phyloP scores from a whole-genome alignment of 1,140 invertebrate genomes.

The Heliconius melpomene region DNA sequence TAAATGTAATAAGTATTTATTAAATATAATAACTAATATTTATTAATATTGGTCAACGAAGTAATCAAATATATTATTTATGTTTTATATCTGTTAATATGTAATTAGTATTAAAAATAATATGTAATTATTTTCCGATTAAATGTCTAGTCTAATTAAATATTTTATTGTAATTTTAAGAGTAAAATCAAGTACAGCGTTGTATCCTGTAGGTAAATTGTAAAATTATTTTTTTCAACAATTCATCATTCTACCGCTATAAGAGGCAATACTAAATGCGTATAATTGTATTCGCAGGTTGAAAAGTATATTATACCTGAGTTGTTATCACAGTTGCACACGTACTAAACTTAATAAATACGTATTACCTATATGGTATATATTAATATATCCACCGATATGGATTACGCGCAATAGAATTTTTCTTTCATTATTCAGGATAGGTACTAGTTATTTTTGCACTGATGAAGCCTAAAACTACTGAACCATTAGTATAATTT shows the following conservation, averaged over 20 bases:
- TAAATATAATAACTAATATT: background rate
- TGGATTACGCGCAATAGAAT: background rate
- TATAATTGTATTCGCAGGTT: constrained; percentile 24
- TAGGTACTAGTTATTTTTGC: background rate
- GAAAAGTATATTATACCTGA: constrained; percentile 26
- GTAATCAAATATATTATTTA: background rate
- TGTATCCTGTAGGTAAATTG: background rate
- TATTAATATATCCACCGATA: no score
- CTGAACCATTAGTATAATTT: background rate
- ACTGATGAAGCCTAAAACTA: background rate
- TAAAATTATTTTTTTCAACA: background rate
- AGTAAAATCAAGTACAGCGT: background rate
- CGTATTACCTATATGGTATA: background rate
- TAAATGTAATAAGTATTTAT: no score
- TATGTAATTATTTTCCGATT: background rate
- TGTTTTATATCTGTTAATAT: background rate
- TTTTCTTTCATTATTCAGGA: background rate
- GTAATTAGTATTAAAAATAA: background rate
- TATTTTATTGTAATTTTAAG: background rate
- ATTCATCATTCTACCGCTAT: background rate
- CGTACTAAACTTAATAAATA: background rate
- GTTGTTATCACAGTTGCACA: constrained; percentile 18
- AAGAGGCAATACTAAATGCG: constrained; percentile 22
- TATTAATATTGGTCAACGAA: background rate
- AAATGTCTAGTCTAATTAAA: background rate